These are phyloP conservation scores for Branchinecta lynchi DNA, from an alignment of 1,140 invertebrate species.

Conservation along the genomic window DNA sequence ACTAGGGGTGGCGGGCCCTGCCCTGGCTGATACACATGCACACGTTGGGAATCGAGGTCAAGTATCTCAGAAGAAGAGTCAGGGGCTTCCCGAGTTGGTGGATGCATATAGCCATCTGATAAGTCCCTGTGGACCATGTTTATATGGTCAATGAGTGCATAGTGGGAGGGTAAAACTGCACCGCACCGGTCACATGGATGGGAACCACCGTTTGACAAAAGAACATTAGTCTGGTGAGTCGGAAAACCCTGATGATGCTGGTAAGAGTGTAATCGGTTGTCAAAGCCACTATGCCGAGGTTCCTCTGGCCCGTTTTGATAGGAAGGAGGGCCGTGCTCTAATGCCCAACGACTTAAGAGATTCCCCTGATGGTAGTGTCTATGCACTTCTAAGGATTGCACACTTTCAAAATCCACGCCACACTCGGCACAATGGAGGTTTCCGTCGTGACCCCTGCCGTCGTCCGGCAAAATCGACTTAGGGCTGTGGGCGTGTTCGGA, in stretches of 20 bases:
- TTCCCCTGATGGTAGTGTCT: neutral
- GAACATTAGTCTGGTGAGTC: neutral
- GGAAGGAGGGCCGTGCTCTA: neutral
- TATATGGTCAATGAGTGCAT: constrained; percentile 50
- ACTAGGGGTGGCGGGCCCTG: neutral
- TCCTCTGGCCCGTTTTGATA: neutral
- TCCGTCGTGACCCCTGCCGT: neutral
- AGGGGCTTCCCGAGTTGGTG: constrained; percentile 19
- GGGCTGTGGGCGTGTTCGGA: constrained; percentile 1
- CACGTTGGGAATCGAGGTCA: constrained; percentile 74
- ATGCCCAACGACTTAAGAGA: neutral
- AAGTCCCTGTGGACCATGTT: constrained; percentile 40
- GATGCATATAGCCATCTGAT: constrained; percentile 17
- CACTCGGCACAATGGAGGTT: neutral
- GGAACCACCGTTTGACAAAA: constrained; percentile 33
- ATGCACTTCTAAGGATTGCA: constrained; percentile 2
- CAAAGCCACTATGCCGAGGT: neutral
- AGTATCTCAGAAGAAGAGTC: constrained; percentile 48
- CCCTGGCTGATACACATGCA: constrained; percentile 43
- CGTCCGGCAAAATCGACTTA: neutral
- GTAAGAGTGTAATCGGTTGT: neutral
- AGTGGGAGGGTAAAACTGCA: constrained; percentile 50
- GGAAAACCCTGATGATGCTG: neutral
- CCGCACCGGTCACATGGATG: constrained; percentile 66
- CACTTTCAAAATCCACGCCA: neutral